Conservation (phyloP, 2,888 invertebrate species). For the Sinotaia quadrata region DNA sequence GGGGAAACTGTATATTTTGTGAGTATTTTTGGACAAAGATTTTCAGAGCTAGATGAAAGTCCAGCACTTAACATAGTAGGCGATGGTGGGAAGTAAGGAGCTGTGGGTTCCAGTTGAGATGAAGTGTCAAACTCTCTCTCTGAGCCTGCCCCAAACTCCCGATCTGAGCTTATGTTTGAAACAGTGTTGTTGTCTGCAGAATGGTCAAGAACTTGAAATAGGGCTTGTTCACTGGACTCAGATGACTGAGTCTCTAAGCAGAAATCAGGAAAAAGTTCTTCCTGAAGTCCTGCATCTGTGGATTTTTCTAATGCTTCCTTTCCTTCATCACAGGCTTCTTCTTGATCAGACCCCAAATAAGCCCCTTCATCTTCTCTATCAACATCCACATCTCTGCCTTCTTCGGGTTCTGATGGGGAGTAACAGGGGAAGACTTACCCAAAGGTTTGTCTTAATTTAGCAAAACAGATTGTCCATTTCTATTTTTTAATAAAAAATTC, state of each 20-base stretch:
- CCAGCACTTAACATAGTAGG: neutral
- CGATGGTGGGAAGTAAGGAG: conserved; percentile 27
- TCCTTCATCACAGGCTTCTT: too few species aligned
- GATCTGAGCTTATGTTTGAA: conserved; percentile 54
- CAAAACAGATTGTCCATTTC: too few species aligned
- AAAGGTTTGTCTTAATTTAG: too few species aligned
- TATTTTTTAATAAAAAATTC: too few species aligned
- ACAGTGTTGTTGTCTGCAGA: conserved; percentile 62
- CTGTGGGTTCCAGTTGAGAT: conserved; percentile 21
- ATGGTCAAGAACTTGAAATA: conserved; percentile 65
- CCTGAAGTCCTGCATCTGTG: conserved; percentile 9
- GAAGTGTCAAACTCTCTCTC: conserved; percentile 12
- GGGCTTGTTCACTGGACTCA: conserved; percentile 57
- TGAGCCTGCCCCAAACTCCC: conserved; percentile 24
- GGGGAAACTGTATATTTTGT: conserved; percentile 49
- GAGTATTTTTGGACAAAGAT: conserved; percentile 56
- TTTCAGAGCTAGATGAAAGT: conserved; percentile 58
- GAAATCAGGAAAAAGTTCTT: conserved; percentile 37
- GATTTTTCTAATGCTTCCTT: conserved; percentile 22
- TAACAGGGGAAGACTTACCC: too few species aligned
- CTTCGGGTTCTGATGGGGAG: conserved; percentile 10
- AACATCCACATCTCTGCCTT: neutral
- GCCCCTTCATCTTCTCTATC: conserved; percentile 4
- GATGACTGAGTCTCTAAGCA: conserved; percentile 38
- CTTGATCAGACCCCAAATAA: too few species aligned